Conservation (phyloP, 1,140 invertebrate genomes). For the Hycleus phaleratus region DNA sequence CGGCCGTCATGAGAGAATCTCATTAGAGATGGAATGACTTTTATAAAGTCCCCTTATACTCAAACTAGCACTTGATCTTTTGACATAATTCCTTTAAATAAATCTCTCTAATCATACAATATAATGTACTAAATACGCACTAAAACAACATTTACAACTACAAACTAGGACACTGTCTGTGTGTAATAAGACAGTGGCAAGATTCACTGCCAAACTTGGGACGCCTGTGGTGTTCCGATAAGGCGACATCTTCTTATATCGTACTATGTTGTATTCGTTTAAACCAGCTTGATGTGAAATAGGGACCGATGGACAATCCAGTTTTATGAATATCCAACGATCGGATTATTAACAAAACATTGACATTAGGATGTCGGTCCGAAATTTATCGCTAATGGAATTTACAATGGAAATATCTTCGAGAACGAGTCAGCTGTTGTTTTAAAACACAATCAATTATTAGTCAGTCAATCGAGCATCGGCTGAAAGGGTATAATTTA, state of each 20-base stretch:
- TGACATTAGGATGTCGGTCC: too few relatives aligned
- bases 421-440: too few relatives aligned
- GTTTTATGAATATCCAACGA: constrained; percentile 8
- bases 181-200: constrained; percentile 34
- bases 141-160: constrained; percentile 32
- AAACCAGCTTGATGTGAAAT: neutral
- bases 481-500: too few relatives aligned
- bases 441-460: too few relatives aligned
- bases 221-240: constrained; percentile 32
- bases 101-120: constrained; percentile 39
- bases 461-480: too few relatives aligned
- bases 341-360: too few relatives aligned
- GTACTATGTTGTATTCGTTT: constrained; percentile 1
- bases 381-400: too few relatives aligned
- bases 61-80: constrained; percentile 30
- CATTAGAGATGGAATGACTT: constrained; percentile 24
- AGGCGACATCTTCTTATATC: constrained; percentile 34
- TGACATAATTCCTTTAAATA: constrained; percentile 34
- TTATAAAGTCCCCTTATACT: constrained; percentile 21
- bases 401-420: too few relatives aligned
- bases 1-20: constrained; percentile 24
- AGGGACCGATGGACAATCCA: constrained; percentile 1
- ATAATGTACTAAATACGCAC: constrained; percentile 38
- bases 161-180: constrained; percentile 23
- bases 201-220: constrained; percentile 35